Evolutionary conservation across 2,113 vertebrate species (phyloP), one percentile per base, ranked within the genome.

Genomic region (Tragelaphus scriptus): DNA sequence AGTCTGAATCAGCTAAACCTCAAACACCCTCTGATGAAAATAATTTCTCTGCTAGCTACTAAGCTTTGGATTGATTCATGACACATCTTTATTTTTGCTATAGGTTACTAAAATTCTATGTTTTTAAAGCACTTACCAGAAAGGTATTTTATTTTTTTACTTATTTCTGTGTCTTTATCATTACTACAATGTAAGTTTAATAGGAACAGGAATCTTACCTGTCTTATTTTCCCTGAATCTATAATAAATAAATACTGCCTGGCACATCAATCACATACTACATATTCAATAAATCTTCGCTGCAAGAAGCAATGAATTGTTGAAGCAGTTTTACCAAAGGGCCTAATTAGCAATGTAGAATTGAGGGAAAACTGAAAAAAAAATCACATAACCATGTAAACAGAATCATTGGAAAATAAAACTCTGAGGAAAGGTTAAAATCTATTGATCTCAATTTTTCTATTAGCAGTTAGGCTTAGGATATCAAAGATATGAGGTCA

Each of bases 331-430:
- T 94, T 85, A 77, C 47, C 15, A 19, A 85, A 89, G 25, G 65
- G 15, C 77, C 53, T 97, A 97, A 96, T 95, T 96, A 88, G 47
- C 85, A 77, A 88, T 92, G 30, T 49, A 92, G 30, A 94, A 91
- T 56, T 58, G n/a, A 80, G 58, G 47, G 14, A 47, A 92, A 85
- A 71, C 26, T 88, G 61, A 19, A 85, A 81, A 55, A 79, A 49
- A 63, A 30, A 85, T 95, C 36, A 92, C 19, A n/a, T 21, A 75
- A 28, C 61, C n/a, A 88, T 21, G 32, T 61, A 95, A 92, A 89
- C 7, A 77, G 30, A 89, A 58, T 95, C 92, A 92, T 16, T 79
- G 79, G 56, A 68, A 32, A 68, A 59, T 10, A 92, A 58, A 90
- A 92, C 55, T 92, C 65, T 71, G 51, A 90, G 51, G 32, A 68